phyloP scores from a whole-genome alignment of 2,888 invertebrate species.

The Agrilus biguttatus region DNA sequence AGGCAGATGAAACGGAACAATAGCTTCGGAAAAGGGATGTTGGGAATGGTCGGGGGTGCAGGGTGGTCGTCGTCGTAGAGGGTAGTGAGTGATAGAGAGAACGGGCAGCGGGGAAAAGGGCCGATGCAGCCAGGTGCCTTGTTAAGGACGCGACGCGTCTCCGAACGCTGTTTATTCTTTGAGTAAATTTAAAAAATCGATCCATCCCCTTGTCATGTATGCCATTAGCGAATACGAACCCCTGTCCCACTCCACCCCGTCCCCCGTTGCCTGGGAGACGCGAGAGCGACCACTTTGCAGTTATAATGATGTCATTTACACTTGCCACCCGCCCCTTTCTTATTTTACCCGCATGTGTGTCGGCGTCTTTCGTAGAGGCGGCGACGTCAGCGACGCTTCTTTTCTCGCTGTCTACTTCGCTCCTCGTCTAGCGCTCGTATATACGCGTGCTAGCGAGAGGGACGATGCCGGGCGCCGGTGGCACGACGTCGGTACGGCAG shows the following conservation, averaged over 20 bases:
- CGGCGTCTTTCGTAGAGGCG: conserved; percentile 4
- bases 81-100: too few relatives aligned
- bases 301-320: conserved; percentile 39
- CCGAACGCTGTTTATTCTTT: conserved; percentile 27
- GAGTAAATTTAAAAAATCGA: conserved; percentile 36
- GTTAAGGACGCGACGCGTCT: conserved; percentile 12
- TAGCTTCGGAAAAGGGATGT: too few relatives aligned
- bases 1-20: too few relatives aligned
- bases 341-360: conserved; percentile 29
- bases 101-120: too few relatives aligned
- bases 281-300: conserved; percentile 34
- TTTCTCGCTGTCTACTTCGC: conserved; percentile 4
- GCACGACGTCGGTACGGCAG: conserved; percentile 19
- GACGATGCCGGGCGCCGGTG: conserved; percentile 12
- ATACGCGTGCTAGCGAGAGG: conserved; percentile 10
- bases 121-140: conserved; percentile 4
- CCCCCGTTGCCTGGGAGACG: conserved; percentile 33
- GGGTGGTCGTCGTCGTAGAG: too few relatives aligned
- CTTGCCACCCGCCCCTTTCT: conserved; percentile 31
- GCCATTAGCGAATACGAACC: conserved; percentile 27
- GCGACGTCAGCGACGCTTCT: conserved; percentile 2
- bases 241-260: conserved; percentile 13
- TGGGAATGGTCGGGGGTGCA: too few relatives aligned
- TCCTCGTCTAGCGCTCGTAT: not conserved
- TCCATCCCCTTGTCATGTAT: conserved; percentile 34